Base-by-base conservation (phyloP, 1,140 invertebrate species). In the Zaprionus lachaisei region DNA sequence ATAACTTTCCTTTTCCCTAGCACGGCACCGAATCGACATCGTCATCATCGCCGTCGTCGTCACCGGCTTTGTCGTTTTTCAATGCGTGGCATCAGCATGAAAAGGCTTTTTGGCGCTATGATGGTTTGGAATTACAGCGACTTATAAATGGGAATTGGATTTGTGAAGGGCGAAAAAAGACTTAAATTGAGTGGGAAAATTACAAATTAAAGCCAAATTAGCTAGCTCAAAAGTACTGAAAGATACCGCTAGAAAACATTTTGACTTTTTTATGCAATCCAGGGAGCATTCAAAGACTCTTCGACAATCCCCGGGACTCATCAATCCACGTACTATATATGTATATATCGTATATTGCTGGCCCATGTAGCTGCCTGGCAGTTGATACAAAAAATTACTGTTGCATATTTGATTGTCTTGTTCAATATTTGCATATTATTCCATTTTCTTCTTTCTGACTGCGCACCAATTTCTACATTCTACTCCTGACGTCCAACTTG, bases 401-500 rank as follows among this genome's bases (percentile, higher is more conserved):
- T 81, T 87, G 85, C 85, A 89, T 89, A 90, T 85, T 90, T 89
- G 85, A 89, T 90, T 89, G 85, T 90, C 85, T 80, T 65, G 85
- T 72, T 80, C 85, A 89, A 89, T 89, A 89, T 89, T 89, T 89
- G 83, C 79, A 89, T 89, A 80, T 71, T 76, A 71, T 74, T 63
- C 24, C 72, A 79, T 76, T 72, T 72, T 37, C 37, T 47, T 70
- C 67, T 72, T 72, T 15, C n/a, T 24, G 38, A 71, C 47, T 68
- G 47, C 47, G 54, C 41, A 7, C 63, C 31, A 24, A 12, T 49
- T 41, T 41, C 31, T 49, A 24, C 61, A 17, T 31, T 26, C 28
- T 34, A 11, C 72, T 68, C 54, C 22, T 64, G 56, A 75, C 62
- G 62, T 47, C 55, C 41, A 37, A 44, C 47, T 60, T 60, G 57